These are phyloP conservation scores for Macquaria ambigua DNA, from an alignment of 2,113 vertebrate species.

Conservation along the genomic window DNA sequence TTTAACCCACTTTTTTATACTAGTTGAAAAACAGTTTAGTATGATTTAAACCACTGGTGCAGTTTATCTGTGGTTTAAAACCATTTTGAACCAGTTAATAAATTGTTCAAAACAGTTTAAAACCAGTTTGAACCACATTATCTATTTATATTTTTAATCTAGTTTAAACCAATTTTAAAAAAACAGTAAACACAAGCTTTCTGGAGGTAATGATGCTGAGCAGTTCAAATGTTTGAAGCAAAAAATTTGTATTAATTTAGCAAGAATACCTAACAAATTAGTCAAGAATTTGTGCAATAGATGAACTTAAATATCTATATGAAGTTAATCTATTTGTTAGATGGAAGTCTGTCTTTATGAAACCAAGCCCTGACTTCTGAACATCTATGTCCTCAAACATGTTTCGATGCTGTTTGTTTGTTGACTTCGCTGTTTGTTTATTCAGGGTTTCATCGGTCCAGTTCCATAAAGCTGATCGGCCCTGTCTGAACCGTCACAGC, in stretches of 20 bases:
- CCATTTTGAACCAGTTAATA: no score
- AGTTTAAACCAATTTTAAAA: not conserved
- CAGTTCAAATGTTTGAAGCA: not conserved
- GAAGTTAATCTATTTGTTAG: not conserved
- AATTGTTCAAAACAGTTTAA: no score
- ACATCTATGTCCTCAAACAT: not conserved
- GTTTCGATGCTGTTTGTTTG: not conserved
- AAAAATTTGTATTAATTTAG: not conserved
- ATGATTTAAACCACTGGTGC: no score
- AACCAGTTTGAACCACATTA: no score
- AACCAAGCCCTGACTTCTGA: not conserved
- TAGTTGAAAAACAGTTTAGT: no score
- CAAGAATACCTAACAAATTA: not conserved
- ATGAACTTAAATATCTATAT: not conserved
- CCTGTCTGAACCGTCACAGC: conserved; percentile 83
- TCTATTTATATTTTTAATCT: no score
- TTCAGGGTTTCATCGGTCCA: conserved; percentile 82
- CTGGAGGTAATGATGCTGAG: not conserved
- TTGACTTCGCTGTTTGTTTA: conserved; percentile 27
- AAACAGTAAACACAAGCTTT: not conserved
- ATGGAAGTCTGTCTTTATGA: not conserved
- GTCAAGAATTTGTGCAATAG: not conserved
- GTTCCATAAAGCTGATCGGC: conserved; percentile 81
- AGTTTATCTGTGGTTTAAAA: not conserved
- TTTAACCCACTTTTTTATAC: no score